Conservation (phyloP, 2,888 invertebrate genomes). For the Andrena marginata region DNA sequence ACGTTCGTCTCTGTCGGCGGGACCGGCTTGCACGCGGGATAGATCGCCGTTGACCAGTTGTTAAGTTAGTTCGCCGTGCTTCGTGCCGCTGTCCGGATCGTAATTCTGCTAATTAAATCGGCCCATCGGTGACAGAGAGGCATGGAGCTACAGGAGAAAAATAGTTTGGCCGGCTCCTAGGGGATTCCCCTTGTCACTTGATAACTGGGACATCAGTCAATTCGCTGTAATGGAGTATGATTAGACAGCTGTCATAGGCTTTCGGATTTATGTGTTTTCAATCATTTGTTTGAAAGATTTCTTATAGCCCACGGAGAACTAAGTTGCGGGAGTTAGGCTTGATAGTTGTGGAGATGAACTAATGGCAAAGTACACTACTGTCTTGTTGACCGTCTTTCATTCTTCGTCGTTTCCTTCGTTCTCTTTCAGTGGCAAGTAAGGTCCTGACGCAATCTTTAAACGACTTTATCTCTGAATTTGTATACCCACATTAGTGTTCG, state of each 20-base stretch:
- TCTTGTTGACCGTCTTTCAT: too few relatives aligned
- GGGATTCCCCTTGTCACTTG: neutral
- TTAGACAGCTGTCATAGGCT: neutral
- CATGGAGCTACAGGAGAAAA: conserved; percentile 46
- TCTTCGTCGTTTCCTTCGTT: neutral
- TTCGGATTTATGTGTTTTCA: too few relatives aligned
- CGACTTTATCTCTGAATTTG: conserved; percentile 1
- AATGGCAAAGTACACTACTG: too few relatives aligned
- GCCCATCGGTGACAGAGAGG: conserved; percentile 55
- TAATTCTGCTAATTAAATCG: conserved; percentile 83
- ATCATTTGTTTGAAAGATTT: too few relatives aligned
- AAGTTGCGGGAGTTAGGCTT: too few relatives aligned
- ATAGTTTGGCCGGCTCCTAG: conserved; percentile 27
- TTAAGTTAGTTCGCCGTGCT: conserved; percentile 81
- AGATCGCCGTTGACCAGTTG: conserved; percentile 82
- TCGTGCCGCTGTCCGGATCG: conserved; percentile 73
- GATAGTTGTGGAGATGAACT: too few relatives aligned
- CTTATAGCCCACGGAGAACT: too few relatives aligned
- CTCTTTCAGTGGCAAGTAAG: conserved; percentile 33
- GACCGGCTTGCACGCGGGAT: conserved; percentile 66
- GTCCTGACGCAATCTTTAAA: conserved; percentile 7
- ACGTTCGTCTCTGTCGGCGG: conserved; percentile 31
- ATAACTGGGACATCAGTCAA: neutral
- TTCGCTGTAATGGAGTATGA: neutral
- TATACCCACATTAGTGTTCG: neutral